Percentiles rank a stretch among this genome's conserved stretches.
These are phyloP conservation scores for Serranus cabrilla DNA, from an alignment of 2,797 vertebrate species.

Conservation along the genomic window DNA sequence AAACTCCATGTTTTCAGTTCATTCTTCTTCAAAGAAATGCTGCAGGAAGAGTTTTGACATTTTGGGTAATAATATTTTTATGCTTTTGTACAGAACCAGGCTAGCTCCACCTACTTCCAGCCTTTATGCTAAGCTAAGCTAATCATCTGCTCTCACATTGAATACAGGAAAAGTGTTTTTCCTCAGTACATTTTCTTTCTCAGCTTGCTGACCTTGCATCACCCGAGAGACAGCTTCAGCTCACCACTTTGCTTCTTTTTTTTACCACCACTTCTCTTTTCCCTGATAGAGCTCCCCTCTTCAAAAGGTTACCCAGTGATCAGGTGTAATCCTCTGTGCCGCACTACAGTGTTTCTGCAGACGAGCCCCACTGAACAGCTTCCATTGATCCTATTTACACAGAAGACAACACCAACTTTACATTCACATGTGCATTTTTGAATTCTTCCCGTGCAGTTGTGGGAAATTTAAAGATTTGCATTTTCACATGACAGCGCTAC, in stretches of 20 bases:
- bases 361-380: background rate
- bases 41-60: background rate
- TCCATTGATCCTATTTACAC: background rate
- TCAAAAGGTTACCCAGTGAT: conserved; percentile 51
- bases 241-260: conserved; percentile 31
- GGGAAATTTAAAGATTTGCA: conserved; percentile 4
- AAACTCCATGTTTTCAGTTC: background rate
- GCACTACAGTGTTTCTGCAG: conserved; percentile 1
- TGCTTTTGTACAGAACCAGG: background rate
- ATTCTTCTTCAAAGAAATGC: conserved; percentile 5
- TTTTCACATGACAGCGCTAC: conserved; percentile 11
- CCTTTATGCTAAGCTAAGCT: conserved; percentile 3
- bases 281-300: conserved; percentile 23
- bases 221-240: background rate
- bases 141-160: background rate
- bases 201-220: conserved; percentile 20
- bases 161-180: background rate
- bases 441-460: background rate
- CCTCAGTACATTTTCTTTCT: conserved; percentile 15
- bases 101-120: background rate
- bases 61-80: background rate
- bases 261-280: conserved; percentile 19
- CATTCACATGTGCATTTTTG: conserved; percentile 10
- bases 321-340: conserved; percentile 6
- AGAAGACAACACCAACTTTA: background rate